Evolutionary conservation across 2,888 invertebrate genomes (phyloP).

Genomic region (Hydropsyche betteni): DNA sequence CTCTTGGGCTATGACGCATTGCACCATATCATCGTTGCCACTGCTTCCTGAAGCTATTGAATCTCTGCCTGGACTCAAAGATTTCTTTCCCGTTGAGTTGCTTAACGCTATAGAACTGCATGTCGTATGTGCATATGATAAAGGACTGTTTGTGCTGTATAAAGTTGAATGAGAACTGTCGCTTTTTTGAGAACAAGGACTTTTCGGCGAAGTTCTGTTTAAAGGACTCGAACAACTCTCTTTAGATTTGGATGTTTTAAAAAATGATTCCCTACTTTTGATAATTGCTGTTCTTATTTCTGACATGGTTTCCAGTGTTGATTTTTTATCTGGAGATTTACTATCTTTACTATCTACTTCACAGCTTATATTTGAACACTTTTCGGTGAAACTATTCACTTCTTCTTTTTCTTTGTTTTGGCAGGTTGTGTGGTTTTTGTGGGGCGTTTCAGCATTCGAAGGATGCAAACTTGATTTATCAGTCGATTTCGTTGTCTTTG

Average conservation of each 20-base stretch:
- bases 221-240: constrained; percentile 45
- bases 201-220: constrained; percentile 55
- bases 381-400: constrained; percentile 41
- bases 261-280: constrained; percentile 50
- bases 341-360: constrained; percentile 45
- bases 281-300: constrained; percentile 48
- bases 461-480: constrained; percentile 34
- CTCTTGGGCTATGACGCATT: constrained; percentile 66
- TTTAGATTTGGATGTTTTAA: constrained; percentile 45
- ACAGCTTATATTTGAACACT: constrained; percentile 46
- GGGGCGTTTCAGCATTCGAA: constrained; percentile 5
- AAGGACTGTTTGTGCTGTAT: constrained; percentile 62
- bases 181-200: constrained; percentile 64
- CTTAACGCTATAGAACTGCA: constrained; percentile 68
- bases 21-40: constrained; percentile 63
- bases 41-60: constrained; percentile 54
- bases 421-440: constrained; percentile 39
- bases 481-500: constrained; percentile 58
- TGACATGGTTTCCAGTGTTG: constrained; percentile 11
- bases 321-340: constrained; percentile 47
- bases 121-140: constrained; percentile 65
- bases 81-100: constrained; percentile 65
- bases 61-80: constrained; percentile 52
- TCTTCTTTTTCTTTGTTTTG: constrained; percentile 44
- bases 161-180: constrained; percentile 49